These are phyloP conservation scores for Sitophilus oryzae DNA, from an alignment of 1,140 invertebrate genomes.

Conservation along the genomic window DNA sequence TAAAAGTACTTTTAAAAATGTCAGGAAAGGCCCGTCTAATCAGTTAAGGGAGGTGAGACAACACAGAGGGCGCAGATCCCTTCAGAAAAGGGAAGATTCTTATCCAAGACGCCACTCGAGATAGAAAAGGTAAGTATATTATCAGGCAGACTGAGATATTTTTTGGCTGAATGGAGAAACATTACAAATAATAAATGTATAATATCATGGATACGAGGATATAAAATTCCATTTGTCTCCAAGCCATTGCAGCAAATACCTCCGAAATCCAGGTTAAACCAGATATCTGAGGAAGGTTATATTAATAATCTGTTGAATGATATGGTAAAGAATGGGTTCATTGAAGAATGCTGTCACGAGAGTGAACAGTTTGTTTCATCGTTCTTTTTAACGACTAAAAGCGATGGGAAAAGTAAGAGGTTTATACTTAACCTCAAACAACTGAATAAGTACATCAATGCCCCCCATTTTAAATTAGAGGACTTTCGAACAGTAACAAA, in stretches of 20 bases:
- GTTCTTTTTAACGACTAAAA: not conserved
- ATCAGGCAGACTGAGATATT: constrained; percentile 1
- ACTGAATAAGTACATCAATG: not conserved
- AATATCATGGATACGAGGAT: constrained; percentile 6
- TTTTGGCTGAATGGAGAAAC: constrained; percentile 5
- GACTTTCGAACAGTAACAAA: not conserved
- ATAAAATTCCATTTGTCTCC: constrained; percentile 3
- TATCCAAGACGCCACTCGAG: not conserved
- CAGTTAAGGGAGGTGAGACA: not conserved
- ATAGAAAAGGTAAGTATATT: not conserved
- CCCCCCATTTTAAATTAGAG: constrained; percentile 4
- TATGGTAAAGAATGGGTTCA: not conserved
- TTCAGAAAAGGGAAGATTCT: not conserved
- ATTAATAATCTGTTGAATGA: not conserved
- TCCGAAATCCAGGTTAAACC: not conserved
- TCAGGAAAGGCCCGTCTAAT: not conserved
- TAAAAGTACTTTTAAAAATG: not conserved
- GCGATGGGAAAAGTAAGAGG: not conserved
- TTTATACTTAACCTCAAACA: constrained; percentile 3
- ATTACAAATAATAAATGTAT: not conserved
- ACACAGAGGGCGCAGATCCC: not conserved
- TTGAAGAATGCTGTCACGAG: not conserved
- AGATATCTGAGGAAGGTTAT: not conserved
- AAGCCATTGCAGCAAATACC: not conserved
- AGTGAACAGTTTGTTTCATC: not conserved